Evolutionary conservation across 2,888 invertebrate species (phyloP).

Genomic region (Geotrupes spiniger): DNA sequence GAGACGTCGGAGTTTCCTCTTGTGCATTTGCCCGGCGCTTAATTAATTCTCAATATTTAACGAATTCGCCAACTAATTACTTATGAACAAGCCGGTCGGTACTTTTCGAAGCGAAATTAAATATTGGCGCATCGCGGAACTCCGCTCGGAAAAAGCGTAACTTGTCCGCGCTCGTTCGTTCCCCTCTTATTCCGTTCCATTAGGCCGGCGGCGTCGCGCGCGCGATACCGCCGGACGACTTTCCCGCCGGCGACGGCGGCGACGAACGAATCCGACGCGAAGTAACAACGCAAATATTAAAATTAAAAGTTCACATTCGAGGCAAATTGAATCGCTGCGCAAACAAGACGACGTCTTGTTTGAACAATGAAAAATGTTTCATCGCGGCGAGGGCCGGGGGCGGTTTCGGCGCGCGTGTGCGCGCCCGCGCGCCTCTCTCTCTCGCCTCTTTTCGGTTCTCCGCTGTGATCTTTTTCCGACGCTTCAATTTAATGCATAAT

Average conservation of each 20-base stretch:
- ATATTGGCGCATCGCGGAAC: too few species aligned
- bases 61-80: slow-evolving; percentile 6
- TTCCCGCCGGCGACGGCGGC: not conserved
- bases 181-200: not conserved
- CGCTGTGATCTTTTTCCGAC: too few species aligned
- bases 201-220: not conserved
- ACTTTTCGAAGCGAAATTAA: not conserved
- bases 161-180: not conserved
- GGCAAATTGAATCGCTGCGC: slow-evolving; percentile 10
- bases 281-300: slow-evolving; percentile 13
- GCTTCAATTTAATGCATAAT: too few species aligned
- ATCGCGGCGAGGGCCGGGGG: too few species aligned
- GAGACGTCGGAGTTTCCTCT: too few species aligned
- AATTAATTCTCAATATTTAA: not conserved
- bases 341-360: slow-evolving; percentile 8
- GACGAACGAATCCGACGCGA: not conserved
- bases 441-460: too few species aligned
- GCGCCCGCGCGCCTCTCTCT: too few species aligned
- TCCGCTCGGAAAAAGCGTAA: not conserved
- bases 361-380: slow-evolving; percentile 8
- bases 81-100: not conserved
- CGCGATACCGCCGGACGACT: not conserved
- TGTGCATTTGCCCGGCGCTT: too few species aligned
- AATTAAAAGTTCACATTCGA: slow-evolving; percentile 16
- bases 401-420: too few species aligned